phyloP scores from a whole-genome alignment of 92 coral and sea anemone species.

The Montipora capitata region DNA sequence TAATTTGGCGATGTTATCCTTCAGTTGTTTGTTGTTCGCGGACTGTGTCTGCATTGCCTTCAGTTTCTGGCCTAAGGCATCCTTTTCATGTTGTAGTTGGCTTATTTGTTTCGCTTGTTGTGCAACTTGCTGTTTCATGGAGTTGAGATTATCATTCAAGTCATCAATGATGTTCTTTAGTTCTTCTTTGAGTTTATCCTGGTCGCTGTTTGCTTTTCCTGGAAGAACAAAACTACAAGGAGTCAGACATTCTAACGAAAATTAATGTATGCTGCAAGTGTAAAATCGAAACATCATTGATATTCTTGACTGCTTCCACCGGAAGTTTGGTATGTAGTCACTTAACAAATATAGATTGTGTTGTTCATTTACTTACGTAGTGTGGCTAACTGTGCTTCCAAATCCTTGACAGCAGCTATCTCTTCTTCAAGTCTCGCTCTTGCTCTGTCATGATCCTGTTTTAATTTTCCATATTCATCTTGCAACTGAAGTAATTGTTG shows the following conservation, averaged over 20 bases:
- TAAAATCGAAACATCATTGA: no score
- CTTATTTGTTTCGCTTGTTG: slow-evolving; percentile 82
- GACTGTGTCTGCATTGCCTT: slow-evolving; percentile 78
- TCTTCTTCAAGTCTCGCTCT: slow-evolving; percentile 69
- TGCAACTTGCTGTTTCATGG: slow-evolving; percentile 78
- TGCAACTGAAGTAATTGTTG: slow-evolving; percentile 75
- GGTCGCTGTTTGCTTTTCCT: slow-evolving; percentile 73
- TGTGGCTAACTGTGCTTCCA: slow-evolving; percentile 79
- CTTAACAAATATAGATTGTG: background rate
- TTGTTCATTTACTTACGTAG: slow-evolving; percentile 56
- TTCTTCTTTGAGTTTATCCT: slow-evolving; percentile 85
- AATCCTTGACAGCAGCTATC: slow-evolving; percentile 77
- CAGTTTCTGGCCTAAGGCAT: slow-evolving; percentile 74
- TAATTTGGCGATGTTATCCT: slow-evolving; percentile 72
- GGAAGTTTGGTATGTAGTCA: no score
- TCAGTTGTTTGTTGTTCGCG: slow-evolving; percentile 68
- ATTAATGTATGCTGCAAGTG: no score
- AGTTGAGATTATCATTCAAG: slow-evolving; percentile 80
- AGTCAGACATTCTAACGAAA: background rate
- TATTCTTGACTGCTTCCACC: no score
- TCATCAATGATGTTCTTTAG: slow-evolving; percentile 90
- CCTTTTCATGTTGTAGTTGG: slow-evolving; percentile 85
- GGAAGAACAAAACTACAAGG: background rate
- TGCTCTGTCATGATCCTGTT: slow-evolving; percentile 79
- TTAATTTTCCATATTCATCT: slow-evolving; percentile 76